Conservation (phyloP, 2,113 vertebrate genomes). For the Oreochromis tanganicae region DNA sequence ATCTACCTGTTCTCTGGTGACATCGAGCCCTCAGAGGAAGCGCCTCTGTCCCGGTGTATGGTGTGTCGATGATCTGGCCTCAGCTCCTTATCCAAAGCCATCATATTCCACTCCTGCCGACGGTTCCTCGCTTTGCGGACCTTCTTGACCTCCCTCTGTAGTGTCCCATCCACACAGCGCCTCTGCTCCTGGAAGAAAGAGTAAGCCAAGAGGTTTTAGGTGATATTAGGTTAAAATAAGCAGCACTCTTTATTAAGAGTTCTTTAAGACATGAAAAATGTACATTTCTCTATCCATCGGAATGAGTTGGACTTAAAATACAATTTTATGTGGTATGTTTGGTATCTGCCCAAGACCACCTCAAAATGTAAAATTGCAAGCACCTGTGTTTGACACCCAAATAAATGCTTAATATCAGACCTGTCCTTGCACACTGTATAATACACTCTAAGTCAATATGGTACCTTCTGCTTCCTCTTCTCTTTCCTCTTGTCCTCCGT, state of each 20-base stretch:
- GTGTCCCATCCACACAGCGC: conserved; percentile 87
- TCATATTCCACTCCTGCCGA: conserved; percentile 99
- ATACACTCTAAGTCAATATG: not conserved
- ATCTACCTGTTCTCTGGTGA: conserved; percentile 95
- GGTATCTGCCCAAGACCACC: not conserved
- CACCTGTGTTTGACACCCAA: not conserved
- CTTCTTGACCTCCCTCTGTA: conserved; percentile 98
- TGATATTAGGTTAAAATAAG: not conserved
- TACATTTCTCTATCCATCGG: not conserved
- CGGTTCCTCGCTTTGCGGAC: conserved; percentile 98
- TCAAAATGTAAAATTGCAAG: not conserved
- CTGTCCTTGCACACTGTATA: not conserved
- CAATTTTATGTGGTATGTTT: not conserved
- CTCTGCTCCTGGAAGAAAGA: conserved; percentile 83
- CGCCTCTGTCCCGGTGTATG: conserved; percentile 87
- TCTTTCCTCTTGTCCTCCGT: conserved; percentile 99
- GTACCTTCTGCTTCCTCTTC: conserved; percentile 75
- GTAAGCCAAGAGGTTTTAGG: not conserved
- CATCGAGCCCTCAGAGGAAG: conserved; percentile 92
- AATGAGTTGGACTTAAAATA: not conserved
- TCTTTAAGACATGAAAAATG: not conserved
- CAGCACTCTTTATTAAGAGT: not conserved
- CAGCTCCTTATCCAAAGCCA: conserved; percentile 99
- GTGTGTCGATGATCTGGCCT: conserved; percentile 93
- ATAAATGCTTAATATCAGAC: not conserved